Evolutionary conservation across 2,113 vertebrate species (phyloP).

Genomic region (Vireo altiloquus): DNA sequence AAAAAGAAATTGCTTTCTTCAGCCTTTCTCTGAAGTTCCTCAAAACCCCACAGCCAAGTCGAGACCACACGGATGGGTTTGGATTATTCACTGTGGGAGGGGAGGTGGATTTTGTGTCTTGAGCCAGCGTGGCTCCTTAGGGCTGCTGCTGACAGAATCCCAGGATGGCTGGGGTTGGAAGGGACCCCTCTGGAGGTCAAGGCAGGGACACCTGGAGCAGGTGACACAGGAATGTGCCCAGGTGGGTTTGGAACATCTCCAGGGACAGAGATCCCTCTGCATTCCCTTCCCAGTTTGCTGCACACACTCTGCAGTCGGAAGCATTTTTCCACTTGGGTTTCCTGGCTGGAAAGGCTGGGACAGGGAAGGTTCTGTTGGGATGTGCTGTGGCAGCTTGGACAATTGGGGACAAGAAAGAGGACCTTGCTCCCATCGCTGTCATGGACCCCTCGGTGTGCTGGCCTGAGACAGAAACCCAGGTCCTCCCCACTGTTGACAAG

Average conservation of each 20-base stretch:
- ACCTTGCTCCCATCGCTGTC: fast-evolving
- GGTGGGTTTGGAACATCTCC: not conserved
- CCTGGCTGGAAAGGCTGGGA: not conserved
- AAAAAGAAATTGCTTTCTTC: too few species aligned
- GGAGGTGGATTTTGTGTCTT: not conserved
- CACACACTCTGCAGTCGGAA: not conserved
- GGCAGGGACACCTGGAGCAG: not conserved
- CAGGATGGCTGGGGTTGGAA: not conserved
- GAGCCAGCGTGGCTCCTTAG: not conserved
- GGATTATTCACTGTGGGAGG: too few species aligned
- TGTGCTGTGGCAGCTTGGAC: not conserved
- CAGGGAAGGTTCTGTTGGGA: not conserved
- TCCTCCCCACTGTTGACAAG: not conserved
- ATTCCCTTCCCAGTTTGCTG: not conserved
- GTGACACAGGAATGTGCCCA: not conserved
- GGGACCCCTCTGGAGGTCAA: not conserved
- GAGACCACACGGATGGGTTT: too few species aligned
- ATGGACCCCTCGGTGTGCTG: fast-evolving
- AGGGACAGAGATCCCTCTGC: not conserved
- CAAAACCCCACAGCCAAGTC: too few species aligned
- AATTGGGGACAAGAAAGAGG: fast-evolving
- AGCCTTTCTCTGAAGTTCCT: too few species aligned
- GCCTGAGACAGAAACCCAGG: fast-evolving
- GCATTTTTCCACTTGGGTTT: not conserved
- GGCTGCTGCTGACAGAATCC: not conserved